Percentiles rank a stretch among this genome's conserved stretches.
phyloP scores from a whole-genome alignment of 2,888 invertebrate species.

The Thalpophila matura region DNA sequence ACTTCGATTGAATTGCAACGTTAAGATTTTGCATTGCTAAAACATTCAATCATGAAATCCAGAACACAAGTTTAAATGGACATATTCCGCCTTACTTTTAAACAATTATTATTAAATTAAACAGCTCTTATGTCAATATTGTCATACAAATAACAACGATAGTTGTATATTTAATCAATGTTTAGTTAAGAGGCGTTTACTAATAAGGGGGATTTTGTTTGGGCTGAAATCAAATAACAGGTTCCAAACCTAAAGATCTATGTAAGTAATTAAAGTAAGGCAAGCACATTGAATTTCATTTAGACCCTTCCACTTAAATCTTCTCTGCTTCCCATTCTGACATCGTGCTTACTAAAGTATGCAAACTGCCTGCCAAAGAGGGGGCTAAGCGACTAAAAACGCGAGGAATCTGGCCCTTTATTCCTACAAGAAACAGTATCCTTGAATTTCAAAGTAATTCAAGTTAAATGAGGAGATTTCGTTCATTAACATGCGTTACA shows the following conservation, averaged over 20 bases:
- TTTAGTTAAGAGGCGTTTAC: too few species aligned
- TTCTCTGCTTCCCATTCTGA: constrained; percentile 18
- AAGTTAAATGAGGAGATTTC: constrained; percentile 28
- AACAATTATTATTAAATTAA: too few species aligned
- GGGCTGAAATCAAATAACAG: not conserved
- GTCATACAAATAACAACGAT: too few species aligned
- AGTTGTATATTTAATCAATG: too few species aligned
- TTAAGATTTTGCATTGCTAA: too few species aligned
- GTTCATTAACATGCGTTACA: constrained; percentile 41
- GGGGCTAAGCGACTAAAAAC: constrained; percentile 2
- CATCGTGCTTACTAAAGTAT: constrained; percentile 31
- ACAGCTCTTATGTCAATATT: too few species aligned
- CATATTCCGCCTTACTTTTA: too few species aligned
- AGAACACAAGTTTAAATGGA: too few species aligned
- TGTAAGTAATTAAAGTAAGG: constrained; percentile 15
- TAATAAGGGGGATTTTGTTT: too few species aligned
- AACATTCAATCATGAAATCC: too few species aligned
- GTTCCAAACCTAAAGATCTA: not conserved
- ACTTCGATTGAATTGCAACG: too few species aligned
- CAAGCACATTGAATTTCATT: constrained; percentile 20
- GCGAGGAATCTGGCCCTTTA: constrained; percentile 21
- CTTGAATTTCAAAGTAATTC: constrained; percentile 21
- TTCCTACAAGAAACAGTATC: constrained; percentile 2
- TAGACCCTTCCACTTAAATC: constrained; percentile 18
- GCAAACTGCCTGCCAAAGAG: constrained; percentile 38